Conservation (phyloP, 92 coral and sea anemone species). For the Pocillopora meandrina region DNA sequence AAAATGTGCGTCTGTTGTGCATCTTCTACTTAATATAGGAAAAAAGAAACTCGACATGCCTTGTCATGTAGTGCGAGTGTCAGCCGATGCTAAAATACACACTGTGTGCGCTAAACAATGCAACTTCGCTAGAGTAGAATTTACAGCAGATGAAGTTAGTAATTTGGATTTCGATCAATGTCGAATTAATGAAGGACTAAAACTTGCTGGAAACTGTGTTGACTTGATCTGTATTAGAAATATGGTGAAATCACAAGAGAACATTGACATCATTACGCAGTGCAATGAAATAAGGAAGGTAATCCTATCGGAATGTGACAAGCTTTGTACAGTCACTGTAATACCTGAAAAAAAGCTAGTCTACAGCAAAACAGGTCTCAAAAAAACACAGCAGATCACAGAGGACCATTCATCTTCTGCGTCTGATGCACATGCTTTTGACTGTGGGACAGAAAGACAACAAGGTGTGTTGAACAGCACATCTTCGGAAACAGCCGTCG, state of each 20-base stretch:
- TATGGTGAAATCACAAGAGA: slow-evolving; percentile 4
- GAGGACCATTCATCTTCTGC: neutral
- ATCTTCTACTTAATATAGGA: slow-evolving; percentile 23
- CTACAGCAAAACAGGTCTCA: neutral
- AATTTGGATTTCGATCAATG: slow-evolving; percentile 12
- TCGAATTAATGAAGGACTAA: slow-evolving; percentile 21
- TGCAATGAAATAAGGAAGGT: slow-evolving; percentile 27
- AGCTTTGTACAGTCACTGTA: neutral
- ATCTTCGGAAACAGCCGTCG: neutral
- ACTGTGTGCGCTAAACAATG: slow-evolving; percentile 14
- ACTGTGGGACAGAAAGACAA: neutral
- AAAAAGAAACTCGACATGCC: neutral
- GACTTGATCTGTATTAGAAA: slow-evolving; percentile 23
- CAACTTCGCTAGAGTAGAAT: slow-evolving; percentile 21
- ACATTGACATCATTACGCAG: slow-evolving; percentile 4
- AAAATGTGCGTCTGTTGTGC: slow-evolving; percentile 6
- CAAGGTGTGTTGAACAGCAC: neutral
- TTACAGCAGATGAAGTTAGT: slow-evolving; percentile 23
- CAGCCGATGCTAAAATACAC: slow-evolving; percentile 2
- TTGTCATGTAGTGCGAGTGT: slow-evolving; percentile 24
- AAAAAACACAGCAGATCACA: neutral
- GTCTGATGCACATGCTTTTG: neutral
- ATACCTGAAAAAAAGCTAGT: slow-evolving; percentile 3
- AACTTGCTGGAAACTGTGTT: neutral
- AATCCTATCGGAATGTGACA: slow-evolving; percentile 9